phyloP scores from a whole-genome alignment of 2,797 vertebrate genomes.

The Bradypodion pumilum region DNA sequence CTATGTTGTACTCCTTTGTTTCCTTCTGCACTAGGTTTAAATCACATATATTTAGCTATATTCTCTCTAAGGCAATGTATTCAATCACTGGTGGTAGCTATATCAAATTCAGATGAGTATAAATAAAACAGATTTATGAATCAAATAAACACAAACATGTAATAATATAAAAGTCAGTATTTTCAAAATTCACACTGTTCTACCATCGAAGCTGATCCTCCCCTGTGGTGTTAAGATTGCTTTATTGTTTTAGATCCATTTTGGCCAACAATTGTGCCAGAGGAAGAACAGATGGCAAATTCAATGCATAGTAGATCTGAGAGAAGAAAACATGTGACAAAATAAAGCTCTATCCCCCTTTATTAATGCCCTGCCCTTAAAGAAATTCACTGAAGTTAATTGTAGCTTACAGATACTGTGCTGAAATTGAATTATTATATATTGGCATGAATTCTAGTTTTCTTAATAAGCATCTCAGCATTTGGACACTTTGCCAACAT shows the following conservation, averaged over 20 bases:
- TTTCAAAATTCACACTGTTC: slow-evolving; percentile 1
- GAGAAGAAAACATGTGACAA: slow-evolving; percentile 58
- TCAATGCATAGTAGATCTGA: slow-evolving; percentile 20
- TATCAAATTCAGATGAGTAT: background rate
- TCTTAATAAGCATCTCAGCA: slow-evolving; percentile 65
- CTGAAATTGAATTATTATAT: slow-evolving; percentile 75
- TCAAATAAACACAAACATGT: no score
- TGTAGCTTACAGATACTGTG: slow-evolving; percentile 64
- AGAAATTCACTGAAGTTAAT: slow-evolving; percentile 72
- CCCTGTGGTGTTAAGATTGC: background rate
- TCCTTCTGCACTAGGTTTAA: background rate
- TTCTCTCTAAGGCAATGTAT: background rate
- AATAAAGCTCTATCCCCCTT: slow-evolving; percentile 56
- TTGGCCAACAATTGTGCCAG: slow-evolving; percentile 21
- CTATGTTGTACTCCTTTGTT: background rate
- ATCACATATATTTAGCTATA: background rate
- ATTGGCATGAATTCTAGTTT: slow-evolving; percentile 68
- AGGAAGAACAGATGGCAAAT: slow-evolving; percentile 29
- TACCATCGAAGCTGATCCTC: background rate
- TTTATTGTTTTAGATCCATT: slow-evolving; percentile 38
- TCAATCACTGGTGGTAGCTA: background rate
- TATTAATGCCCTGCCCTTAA: slow-evolving; percentile 61
- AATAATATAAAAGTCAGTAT: background rate
- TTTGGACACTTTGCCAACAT: slow-evolving; percentile 59
- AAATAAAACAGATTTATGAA: background rate